Base-by-base conservation (phyloP, 1,140 invertebrate genomes). In the Drosophila insularis region DNA sequence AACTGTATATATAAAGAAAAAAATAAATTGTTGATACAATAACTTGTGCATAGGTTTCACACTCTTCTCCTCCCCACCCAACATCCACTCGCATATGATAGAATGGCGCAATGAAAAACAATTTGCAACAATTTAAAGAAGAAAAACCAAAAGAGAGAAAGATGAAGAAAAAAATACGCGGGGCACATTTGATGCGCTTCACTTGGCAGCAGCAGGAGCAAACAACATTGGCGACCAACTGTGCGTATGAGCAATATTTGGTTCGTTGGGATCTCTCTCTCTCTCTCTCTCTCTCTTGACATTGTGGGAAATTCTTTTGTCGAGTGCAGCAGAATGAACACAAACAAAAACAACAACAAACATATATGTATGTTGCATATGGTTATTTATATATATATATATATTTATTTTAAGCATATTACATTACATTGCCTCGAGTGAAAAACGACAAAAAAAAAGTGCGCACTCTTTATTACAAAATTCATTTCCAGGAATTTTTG, bases 271-370 rank as follows among this genome's bases (percentile, higher is more conserved):
- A 4, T 27, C 27, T 4, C 27, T 27, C 27, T 27, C 23, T 23
- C 78, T 67, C 27, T 27, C 27, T 4, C 27, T 27, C 27, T 27
- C 23, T 23, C 78, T 67, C 58, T 74, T 86, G 81, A 74, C 81
- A 85, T 86, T 86, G 81, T 85, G 81, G 81, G 81, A 81, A 85
- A 81, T 78, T 86, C 68, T 72, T 81, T 71, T 87, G 71, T 75
- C 63, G 78, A 85, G 67, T 74, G 82, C 81, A 85, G 81, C 81
- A 75, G 63, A 81, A 85, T 78, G 35, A 23, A 56, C 55, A 19
- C 10, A 19, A n/a, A 11, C 43, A 61, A 1, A 19, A n/a, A 21
- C 4, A 7, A 10, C 8, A 35, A 37, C 6, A 46, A 14, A 8
- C 17, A 50, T 50, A 50, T 21, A 14, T 43, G 6, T 43, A 7